phyloP scores from a whole-genome alignment of 2,113 vertebrate genomes.

The Leuciscus idus region DNA sequence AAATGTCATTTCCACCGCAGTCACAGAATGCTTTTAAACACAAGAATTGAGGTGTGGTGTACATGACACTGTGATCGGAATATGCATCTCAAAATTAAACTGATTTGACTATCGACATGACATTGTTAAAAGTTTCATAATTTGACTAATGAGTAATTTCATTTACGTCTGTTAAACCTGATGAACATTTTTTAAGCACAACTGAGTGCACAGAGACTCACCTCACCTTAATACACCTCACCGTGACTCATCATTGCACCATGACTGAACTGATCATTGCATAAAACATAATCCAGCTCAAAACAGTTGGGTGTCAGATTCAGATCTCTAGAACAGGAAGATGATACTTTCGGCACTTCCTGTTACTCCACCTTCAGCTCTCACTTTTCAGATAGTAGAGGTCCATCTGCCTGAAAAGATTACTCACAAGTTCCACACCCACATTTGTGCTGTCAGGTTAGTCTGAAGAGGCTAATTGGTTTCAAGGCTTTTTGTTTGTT shows the following conservation, averaged over 20 bases:
- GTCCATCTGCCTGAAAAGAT: constrained; percentile 19
- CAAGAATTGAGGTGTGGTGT: not conserved
- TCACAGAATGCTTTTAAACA: not conserved
- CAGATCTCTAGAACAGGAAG: not conserved
- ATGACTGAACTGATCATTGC: not conserved
- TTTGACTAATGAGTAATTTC: not conserved
- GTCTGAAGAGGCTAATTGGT: constrained; percentile 18
- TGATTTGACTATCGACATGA: not conserved
- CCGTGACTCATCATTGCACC: not conserved
- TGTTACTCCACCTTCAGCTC: not conserved
- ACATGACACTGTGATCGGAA: too few relatives aligned
- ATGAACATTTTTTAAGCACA: not conserved
- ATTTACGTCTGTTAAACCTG: not conserved
- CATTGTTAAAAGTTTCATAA: not conserved
- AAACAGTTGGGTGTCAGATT: not conserved
- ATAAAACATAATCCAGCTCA: constrained; percentile 16
- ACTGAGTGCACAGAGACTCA: not conserved
- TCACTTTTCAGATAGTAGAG: constrained; percentile 11
- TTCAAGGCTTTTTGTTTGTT: constrained; percentile 30
- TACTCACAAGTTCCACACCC: constrained; percentile 22
- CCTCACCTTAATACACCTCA: not conserved
- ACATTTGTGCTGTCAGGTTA: constrained; percentile 8
- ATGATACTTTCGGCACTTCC: constrained; percentile 3
- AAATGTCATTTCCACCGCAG: not conserved
- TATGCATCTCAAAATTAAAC: not conserved